Evolutionary conservation across 2,797 vertebrate genomes (phyloP).

Genomic region (Staurois parvus): DNA sequence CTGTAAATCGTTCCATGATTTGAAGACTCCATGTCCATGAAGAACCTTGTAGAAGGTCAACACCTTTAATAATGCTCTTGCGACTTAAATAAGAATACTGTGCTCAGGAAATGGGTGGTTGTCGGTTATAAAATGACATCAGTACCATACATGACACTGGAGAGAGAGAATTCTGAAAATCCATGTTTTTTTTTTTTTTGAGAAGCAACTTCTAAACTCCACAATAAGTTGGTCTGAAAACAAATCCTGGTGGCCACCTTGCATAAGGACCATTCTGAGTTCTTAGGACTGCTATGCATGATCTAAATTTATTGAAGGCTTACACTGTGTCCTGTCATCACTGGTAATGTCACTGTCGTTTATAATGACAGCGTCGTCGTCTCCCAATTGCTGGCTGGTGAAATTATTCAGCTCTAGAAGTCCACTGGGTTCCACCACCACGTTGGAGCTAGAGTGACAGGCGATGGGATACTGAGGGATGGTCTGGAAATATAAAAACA

Average conservation of each 20-base stretch:
- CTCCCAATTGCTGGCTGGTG: slow-evolving; percentile 93
- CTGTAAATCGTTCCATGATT: neutral
- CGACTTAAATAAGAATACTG: slow-evolving; percentile 9
- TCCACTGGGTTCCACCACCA: slow-evolving; percentile 97
- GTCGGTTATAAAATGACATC: neutral
- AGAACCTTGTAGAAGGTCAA: neutral
- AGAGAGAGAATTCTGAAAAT: neutral
- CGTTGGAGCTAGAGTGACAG: slow-evolving; percentile 96
- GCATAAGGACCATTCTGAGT: neutral
- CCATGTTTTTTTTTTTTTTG: neutral
- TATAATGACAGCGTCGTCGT: slow-evolving; percentile 92
- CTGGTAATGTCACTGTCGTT: slow-evolving; percentile 93
- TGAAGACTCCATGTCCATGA: neutral
- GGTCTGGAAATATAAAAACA: slow-evolving; percentile 78
- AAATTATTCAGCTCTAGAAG: slow-evolving; percentile 97
- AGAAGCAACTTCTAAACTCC: too few species aligned
- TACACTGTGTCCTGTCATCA: slow-evolving; percentile 67
- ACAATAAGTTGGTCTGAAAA: neutral
- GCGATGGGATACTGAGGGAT: slow-evolving; percentile 96
- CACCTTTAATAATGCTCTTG: neutral
- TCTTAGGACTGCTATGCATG: slow-evolving; percentile 15
- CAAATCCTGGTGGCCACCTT: neutral
- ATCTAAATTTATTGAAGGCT: slow-evolving; percentile 31
- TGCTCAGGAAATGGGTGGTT: neutral
- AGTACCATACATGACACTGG: neutral